Base-by-base conservation (phyloP, 2,888 invertebrate species). In the Amphipyra tragopoginis region DNA sequence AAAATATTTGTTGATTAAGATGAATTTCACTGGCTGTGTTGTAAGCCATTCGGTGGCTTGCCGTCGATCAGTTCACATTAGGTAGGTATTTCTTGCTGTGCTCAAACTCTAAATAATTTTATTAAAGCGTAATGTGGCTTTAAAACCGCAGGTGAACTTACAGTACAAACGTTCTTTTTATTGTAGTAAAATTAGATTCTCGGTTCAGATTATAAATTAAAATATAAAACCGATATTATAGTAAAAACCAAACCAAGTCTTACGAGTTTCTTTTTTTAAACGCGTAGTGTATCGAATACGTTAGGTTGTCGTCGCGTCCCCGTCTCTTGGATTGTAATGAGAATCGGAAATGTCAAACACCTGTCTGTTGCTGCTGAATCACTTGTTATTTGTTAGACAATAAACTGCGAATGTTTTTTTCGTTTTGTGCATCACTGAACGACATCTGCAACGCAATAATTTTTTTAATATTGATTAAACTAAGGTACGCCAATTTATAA, bases 311-410 rank as follows among this genome's bases (percentile, higher is more conserved):
- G 74, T 65, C 39, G 6, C 73, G 73, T 63, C 0, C 26, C 49
- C 74, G 70, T 63, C 57, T 58, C 74, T 33, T 63, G n/a, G 4
- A 26, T 33, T 73, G 29, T 70, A 74, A 74, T 10, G 13, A 15
- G 40, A 45, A 39, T 60, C 40, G 1, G 53, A 55, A 70, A 74
- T 55, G 74, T 73, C 73, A 73, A 70, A 63, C 45, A 72, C 45
- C 55, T 62, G 62, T 50, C 58, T 52, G 15, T 33, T 6, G 43
- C 7, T 29, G 29, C 29, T 29, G 29, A 29, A 29, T 29, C 29
- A 29, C 50, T 57, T 49, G 21, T 21, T 21, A 21, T 1, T 54
- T 45, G 26, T 47, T 48, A 34, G 26, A 49, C 45, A 39, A 36
- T 39, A 26, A 0, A 36, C 21, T 33, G 7, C 15, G 39, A 61